Evolutionary conservation across 1,140 invertebrate genomes (phyloP).

Genomic region (Atta texana): DNA sequence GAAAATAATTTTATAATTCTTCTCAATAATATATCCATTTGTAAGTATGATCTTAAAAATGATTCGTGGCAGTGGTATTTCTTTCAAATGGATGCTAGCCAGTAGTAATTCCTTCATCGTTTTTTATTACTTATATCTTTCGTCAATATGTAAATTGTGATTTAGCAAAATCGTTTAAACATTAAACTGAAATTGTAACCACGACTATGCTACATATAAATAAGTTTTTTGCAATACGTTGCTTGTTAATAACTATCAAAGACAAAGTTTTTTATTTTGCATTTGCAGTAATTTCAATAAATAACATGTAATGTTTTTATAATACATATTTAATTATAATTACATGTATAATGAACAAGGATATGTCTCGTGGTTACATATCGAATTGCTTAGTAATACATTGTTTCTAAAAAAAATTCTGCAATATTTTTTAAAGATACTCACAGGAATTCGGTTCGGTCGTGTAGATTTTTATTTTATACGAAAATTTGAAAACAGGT

Average conservation of each 20-base stretch:
- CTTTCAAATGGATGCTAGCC: constrained; percentile 48
- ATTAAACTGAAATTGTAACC: constrained; percentile 65
- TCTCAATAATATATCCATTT: neutral
- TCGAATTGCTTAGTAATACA: constrained; percentile 35
- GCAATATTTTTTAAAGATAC: constrained; percentile 71
- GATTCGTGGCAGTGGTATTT: constrained; percentile 2
- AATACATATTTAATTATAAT: constrained; percentile 4
- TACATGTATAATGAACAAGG: constrained; percentile 17
- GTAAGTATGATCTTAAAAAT: neutral
- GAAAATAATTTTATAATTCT: neutral
- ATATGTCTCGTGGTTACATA: constrained; percentile 61
- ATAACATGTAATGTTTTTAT: neutral
- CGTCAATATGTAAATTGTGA: constrained; percentile 64
- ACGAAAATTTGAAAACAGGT: constrained; percentile 76
- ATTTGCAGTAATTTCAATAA: constrained; percentile 6
- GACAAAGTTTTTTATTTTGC: neutral
- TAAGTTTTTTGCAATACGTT: constrained; percentile 26
- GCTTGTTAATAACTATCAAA: constrained; percentile 12
- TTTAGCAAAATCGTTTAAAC: constrained; percentile 67
- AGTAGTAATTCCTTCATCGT: constrained; percentile 64
- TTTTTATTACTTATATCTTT: constrained; percentile 62
- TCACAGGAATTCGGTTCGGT: constrained; percentile 67
- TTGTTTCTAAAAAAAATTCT: constrained; percentile 57
- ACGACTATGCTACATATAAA: constrained; percentile 37
- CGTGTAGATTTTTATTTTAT: constrained; percentile 73